Evolutionary conservation across 2,113 vertebrate species (phyloP), one percentile per base, ranked within the genome.

Genomic region (Actenoides hombroni): DNA sequence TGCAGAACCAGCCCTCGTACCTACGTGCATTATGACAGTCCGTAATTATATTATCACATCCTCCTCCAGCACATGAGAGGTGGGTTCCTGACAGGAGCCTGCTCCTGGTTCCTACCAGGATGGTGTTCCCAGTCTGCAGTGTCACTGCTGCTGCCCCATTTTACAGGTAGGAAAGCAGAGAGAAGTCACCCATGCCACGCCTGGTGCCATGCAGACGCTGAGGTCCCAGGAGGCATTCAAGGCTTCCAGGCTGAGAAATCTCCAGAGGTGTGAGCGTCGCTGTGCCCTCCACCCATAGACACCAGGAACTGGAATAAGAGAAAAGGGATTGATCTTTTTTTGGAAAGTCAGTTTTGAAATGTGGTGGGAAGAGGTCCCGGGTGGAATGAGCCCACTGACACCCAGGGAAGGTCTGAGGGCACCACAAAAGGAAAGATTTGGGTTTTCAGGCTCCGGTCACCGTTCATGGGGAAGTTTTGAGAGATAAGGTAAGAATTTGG

Each of bases 151-250:
- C 56, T 48, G n/a, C 17, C 69, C 39, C 40, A 1, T 61, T 53
- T 44, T 5, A 24, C 42, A n/a, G 48, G 31, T 3, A n/a, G 46
- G 42, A 70, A 71, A 84, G 51, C 40, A 40, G 40, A 81, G 31
- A 49, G 25, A 75, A 25, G 39, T 33, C 76, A 70, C 17, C 51
- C 2, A 2, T 13, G 56, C 24, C 46, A 81, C 69, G 8, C 6
- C 44, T 5, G 2, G 26, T 28, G 57, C 46, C 0, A 0, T 1
- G 2, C 7, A 35, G 35, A 65, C 2, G 6, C 9, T 2, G 5
- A 70, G 21, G 31, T 40, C 24, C 42, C 40, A 28, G 73, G 29
- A 40, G 39, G 46, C 81, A 76, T 67, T 68, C 4, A 11, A 35
- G 9, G n/a, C 26, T 69, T 57, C 26, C 18, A 49, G 40, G 59